Evolutionary conservation across 2,888 invertebrate species (phyloP), one percentile per base, ranked within the genome.

Genomic region (Pediacus dermestoides): DNA sequence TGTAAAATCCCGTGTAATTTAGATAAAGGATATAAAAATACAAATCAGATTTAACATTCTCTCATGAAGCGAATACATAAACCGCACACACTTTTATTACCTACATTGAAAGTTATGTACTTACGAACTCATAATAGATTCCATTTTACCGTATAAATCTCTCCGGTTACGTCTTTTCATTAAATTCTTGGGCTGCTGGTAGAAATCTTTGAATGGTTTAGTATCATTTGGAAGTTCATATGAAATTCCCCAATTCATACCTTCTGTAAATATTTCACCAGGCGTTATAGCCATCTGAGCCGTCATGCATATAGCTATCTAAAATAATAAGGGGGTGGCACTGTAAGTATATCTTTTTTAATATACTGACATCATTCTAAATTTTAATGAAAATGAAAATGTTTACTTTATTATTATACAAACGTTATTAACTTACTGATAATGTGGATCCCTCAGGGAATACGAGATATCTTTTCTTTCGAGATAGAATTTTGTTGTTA

Each of bases 181-280:
- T 14, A 28, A 13, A 6, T 3, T 3, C 3, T 11, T 14, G n/a
- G 12, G 3, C 12, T 12, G 28, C n/a, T 13, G 3, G n/a, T 18
- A 6, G 28, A 28, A 28, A 13, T 28, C 13, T 11, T 14, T 28
- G 8, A 23, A 9, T 3, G 9, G 3, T 23, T 23, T 23, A 72
- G 78, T 63, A 44, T 80, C 78, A 47, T 82, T 81, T 0, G 87
- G 87, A 23, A 88, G 63, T 52, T 85, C 81, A 72, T 81, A 88
- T 0, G 87, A 85, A 46, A 87, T 66, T 1, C 86, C 85, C 39
- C 85, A 83, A 1, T 86, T 87, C 16, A 81, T 73, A 1, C 85
- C 86, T 60, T 81, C 73, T 4, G 82, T 74, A 41, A 84, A 76
- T 34, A 78, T 74, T 41, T 77, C 75, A 1, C 78, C 74, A 3